A percentile compares a stretch with the other conserved stretches of the same genome.
These are phyloP conservation scores for Odontophorus gujanensis DNA, from an alignment of 2,113 vertebrate species.

Conservation along the genomic window DNA sequence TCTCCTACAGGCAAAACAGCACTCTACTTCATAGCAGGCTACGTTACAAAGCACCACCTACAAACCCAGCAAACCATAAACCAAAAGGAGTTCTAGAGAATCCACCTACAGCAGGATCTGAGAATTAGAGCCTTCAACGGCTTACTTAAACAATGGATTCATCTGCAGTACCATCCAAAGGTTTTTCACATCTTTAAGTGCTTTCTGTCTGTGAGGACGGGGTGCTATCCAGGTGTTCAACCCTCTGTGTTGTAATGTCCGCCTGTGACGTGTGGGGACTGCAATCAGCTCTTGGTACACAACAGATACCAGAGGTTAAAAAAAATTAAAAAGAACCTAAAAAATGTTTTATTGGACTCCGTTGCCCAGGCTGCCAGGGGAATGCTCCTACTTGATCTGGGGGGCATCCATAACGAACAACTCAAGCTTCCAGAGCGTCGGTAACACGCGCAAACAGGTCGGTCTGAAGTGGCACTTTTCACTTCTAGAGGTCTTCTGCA, in stretches of 20 bases:
- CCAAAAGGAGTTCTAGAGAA: constrained; percentile 41
- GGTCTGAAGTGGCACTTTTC: constrained; percentile 64
- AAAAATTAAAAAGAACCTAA: constrained; percentile 86
- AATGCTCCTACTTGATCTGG: constrained; percentile 79
- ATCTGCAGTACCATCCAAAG: constrained; percentile 52
- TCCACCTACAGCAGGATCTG: constrained; percentile 31
- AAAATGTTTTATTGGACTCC: constrained; percentile 83
- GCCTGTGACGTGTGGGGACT: constrained; percentile 66
- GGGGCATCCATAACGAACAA: constrained; percentile 68
- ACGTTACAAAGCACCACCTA: constrained; percentile 10
- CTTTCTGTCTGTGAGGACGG: constrained; percentile 64
- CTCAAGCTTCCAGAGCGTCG: constrained; percentile 58
- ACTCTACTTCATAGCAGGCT: constrained; percentile 39
- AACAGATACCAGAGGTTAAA: constrained; percentile 81
- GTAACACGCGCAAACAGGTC: constrained; percentile 38
- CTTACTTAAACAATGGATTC: constrained; percentile 57
- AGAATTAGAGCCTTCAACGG: constrained; percentile 52
- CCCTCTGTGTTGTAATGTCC: constrained; percentile 58
- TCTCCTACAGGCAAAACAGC: constrained; percentile 24
- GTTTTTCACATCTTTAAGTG: constrained; percentile 46
- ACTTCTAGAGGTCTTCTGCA: constrained; percentile 69
- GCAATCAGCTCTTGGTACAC: constrained; percentile 77
- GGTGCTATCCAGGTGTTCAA: constrained; percentile 47
- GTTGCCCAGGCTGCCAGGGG: constrained; percentile 86
- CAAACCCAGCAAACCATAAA: constrained; percentile 7